These are phyloP conservation scores for Kryptolebias marmoratus DNA, from an alignment of 2,113 vertebrate species.

Conservation along the genomic window DNA sequence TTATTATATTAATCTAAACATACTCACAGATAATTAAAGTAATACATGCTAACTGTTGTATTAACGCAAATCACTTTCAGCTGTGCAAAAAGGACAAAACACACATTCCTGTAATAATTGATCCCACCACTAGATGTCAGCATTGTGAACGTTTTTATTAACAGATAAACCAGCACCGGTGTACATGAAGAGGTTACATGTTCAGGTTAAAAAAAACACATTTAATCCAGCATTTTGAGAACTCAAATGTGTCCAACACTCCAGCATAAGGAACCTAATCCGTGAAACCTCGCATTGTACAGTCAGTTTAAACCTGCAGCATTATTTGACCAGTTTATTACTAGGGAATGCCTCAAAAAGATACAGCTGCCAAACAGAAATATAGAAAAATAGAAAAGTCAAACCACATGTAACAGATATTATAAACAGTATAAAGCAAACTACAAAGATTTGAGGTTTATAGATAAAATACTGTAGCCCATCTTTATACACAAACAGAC, in stretches of 20 bases:
- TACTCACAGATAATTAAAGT: too few species aligned
- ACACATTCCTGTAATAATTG: not conserved
- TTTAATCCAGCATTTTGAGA: not conserved
- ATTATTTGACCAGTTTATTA: not conserved
- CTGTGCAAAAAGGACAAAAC: too few species aligned
- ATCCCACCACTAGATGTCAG: conserved; percentile 63
- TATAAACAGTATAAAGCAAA: conserved; percentile 75
- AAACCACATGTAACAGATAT: not conserved
- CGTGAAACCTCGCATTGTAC: not conserved
- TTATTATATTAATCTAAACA: too few species aligned
- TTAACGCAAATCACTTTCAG: too few species aligned
- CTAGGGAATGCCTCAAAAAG: conserved; percentile 6
- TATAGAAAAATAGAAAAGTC: conserved; percentile 1
- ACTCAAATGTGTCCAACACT: not conserved
- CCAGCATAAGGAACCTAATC: conserved; percentile 19
- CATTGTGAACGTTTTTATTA: conserved; percentile 19
- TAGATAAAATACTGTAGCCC: conserved; percentile 41
- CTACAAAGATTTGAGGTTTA: conserved; percentile 32
- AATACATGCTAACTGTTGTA: too few species aligned
- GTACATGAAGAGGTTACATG: not conserved
- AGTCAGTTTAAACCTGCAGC: conserved; percentile 20
- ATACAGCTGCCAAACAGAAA: conserved; percentile 59
- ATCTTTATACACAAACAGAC: conserved; percentile 86
- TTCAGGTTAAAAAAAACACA: not conserved
- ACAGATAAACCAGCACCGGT: not conserved